A percentile compares a stretch with the other conserved stretches of the same genome.
phyloP scores from a whole-genome alignment of 1,140 invertebrate species.

The Geopemphigus sp. region DNA sequence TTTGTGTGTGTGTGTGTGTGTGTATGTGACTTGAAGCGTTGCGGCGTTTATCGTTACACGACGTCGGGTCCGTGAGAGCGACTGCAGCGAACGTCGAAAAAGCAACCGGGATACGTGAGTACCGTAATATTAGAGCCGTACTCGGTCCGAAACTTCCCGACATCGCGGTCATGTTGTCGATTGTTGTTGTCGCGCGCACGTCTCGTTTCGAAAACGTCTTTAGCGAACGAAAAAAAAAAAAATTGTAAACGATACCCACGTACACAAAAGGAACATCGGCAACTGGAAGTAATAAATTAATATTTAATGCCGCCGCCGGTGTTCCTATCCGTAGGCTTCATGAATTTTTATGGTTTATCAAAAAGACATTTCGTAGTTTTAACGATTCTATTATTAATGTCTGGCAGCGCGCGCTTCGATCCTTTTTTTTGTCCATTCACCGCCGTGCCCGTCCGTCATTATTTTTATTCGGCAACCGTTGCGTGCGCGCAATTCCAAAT shows the following conservation, averaged over 20 bases:
- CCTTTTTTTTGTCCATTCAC: not conserved
- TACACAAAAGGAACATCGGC: slow-evolving; percentile 9
- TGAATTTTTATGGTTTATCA: slow-evolving; percentile 49
- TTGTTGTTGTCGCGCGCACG: not conserved
- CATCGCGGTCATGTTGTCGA: not conserved
- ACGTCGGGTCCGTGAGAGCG: too few relatives aligned
- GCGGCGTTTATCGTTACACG: too few relatives aligned
- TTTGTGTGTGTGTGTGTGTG: too few relatives aligned
- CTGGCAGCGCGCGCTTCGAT: slow-evolving; percentile 29
- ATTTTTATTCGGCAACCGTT: slow-evolving; percentile 18
- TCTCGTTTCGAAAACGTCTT: not conserved
- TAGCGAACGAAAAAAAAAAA: not conserved
- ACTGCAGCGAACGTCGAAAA: too few relatives aligned
- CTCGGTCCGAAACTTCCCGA: too few relatives aligned
- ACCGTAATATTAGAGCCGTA: too few relatives aligned
- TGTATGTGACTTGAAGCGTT: too few relatives aligned
- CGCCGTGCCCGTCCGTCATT: not conserved
- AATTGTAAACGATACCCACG: slow-evolving; percentile 37
- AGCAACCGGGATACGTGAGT: not conserved
- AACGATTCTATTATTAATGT: slow-evolving; percentile 47
- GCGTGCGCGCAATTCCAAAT: slow-evolving; percentile 43
- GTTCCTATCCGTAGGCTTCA: slow-evolving; percentile 11
- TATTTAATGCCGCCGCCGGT: slow-evolving; percentile 32
- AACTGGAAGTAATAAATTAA: slow-evolving; percentile 36
- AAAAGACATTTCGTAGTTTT: slow-evolving; percentile 31